Evolutionary conservation across 2,113 vertebrate genomes (phyloP).

Genomic region (Mus pahari): DNA sequence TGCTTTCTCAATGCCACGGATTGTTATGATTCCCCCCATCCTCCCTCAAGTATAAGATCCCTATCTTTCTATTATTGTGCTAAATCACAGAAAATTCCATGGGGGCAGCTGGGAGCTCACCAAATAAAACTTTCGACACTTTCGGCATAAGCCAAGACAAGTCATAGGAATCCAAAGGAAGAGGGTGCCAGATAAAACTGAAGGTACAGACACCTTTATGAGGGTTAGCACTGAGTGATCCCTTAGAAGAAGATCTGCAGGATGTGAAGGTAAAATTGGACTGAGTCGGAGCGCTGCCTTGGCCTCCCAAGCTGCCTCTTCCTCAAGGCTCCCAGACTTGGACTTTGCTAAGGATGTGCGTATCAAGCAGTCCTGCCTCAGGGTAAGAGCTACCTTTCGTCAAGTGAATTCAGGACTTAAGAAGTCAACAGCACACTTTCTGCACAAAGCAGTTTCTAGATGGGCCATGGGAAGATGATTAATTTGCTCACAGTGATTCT

Average conservation of each 20-base stretch:
- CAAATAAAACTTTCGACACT: slow-evolving; percentile 26
- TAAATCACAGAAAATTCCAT: slow-evolving; percentile 40
- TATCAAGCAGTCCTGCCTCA: background rate
- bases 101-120: background rate
- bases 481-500: background rate
- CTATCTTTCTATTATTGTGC: background rate
- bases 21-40: background rate
- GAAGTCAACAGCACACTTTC: background rate
- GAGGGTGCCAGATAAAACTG: background rate
- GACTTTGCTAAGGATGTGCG: background rate
- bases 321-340: background rate
- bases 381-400: slow-evolving; percentile 39
- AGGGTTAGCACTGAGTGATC: background rate
- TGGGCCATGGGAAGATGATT: background rate
- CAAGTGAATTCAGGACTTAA: background rate
- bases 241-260: background rate
- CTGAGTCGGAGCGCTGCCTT: background rate
- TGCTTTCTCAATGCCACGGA: slow-evolving; percentile 21
- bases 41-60: background rate
- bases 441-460: background rate
- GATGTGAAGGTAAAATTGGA: background rate
- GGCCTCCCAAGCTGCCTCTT: background rate
- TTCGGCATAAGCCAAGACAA: slow-evolving; percentile 16
- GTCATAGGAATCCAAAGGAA: background rate
- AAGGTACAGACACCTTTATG: background rate